A percentile compares a stretch with the other conserved stretches of the same genome.
These are phyloP conservation scores for Drosophila sproati DNA, from an alignment of 1,140 invertebrate species.

Conservation along the genomic window DNA sequence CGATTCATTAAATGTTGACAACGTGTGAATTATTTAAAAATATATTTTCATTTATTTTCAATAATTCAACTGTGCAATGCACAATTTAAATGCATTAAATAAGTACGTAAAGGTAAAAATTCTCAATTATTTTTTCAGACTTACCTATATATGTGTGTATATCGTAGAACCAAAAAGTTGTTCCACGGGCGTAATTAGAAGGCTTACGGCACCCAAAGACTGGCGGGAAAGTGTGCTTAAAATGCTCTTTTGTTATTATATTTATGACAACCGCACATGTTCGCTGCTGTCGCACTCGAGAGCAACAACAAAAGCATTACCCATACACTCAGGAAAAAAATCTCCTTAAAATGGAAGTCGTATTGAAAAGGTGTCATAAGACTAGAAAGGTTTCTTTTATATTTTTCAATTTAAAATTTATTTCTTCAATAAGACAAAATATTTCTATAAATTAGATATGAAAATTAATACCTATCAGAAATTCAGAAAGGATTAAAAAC, in stretches of 20 bases:
- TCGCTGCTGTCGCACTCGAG: slow-evolving; percentile 57
- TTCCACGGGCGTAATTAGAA: slow-evolving; percentile 71
- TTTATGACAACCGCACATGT: slow-evolving; percentile 80
- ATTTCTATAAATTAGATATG: too few relatives aligned
- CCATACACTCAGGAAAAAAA: too few relatives aligned
- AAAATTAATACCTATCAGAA: too few relatives aligned
- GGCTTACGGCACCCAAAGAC: slow-evolving; percentile 54
- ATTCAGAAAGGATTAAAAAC: too few relatives aligned
- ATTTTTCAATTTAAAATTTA: too few relatives aligned
- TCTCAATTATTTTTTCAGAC: background rate
- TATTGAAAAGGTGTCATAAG: too few relatives aligned
- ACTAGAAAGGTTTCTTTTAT: too few relatives aligned
- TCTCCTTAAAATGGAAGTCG: too few relatives aligned
- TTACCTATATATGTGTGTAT: slow-evolving; percentile 3
- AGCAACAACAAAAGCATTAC: slow-evolving; percentile 47
- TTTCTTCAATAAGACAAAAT: too few relatives aligned
- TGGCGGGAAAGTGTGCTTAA: slow-evolving; percentile 61
- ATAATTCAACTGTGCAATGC: slow-evolving; percentile 35
- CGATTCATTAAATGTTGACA: slow-evolving; percentile 43
- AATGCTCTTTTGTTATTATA: slow-evolving; percentile 76
- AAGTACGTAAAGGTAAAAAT: background rate
- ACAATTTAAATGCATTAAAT: slow-evolving; percentile 27
- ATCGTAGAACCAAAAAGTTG: slow-evolving; percentile 50
- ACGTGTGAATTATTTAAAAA: slow-evolving; percentile 40
- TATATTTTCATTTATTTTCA: slow-evolving; percentile 44